These are phyloP conservation scores for Callipepla californica DNA, from an alignment of 2,113 vertebrate species.

Conservation along the genomic window DNA sequence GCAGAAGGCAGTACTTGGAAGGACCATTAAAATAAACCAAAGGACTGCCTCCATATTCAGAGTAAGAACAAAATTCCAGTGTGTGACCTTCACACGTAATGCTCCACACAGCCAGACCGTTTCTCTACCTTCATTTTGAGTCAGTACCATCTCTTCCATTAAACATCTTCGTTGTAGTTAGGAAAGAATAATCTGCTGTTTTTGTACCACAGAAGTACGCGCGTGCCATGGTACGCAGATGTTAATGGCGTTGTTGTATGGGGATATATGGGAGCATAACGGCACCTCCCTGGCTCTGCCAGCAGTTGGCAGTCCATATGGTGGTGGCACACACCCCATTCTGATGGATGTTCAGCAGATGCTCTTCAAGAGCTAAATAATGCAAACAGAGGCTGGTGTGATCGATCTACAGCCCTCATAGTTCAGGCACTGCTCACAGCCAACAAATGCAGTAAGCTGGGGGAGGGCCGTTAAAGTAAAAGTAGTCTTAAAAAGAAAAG, in stretches of 20 bases:
- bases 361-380: conserved; percentile 74
- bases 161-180: conserved; percentile 10
- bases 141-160: not conserved
- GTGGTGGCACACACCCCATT: conserved; percentile 53
- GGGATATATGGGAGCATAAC: conserved; percentile 30
- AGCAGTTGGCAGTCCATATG: conserved; percentile 69
- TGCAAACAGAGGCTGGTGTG: conserved; percentile 60
- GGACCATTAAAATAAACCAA: not conserved
- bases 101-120: accelerated
- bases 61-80: not conserved
- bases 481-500: not conserved
- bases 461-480: too few relatives aligned
- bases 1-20: not conserved
- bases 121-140: not conserved
- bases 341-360: conserved; percentile 74
- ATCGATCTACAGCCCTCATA: conserved; percentile 47
- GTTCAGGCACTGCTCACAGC: conserved; percentile 40
- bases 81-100: accelerated
- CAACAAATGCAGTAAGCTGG: not conserved
- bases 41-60: not conserved
- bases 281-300: conserved; percentile 38
- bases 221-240: conserved; percentile 40
- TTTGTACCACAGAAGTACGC: not conserved
- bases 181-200: conserved; percentile 57
- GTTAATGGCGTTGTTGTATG: conserved; percentile 38